phyloP scores from a whole-genome alignment of 2,888 invertebrate species.

The Ypsolopha scabrella region DNA sequence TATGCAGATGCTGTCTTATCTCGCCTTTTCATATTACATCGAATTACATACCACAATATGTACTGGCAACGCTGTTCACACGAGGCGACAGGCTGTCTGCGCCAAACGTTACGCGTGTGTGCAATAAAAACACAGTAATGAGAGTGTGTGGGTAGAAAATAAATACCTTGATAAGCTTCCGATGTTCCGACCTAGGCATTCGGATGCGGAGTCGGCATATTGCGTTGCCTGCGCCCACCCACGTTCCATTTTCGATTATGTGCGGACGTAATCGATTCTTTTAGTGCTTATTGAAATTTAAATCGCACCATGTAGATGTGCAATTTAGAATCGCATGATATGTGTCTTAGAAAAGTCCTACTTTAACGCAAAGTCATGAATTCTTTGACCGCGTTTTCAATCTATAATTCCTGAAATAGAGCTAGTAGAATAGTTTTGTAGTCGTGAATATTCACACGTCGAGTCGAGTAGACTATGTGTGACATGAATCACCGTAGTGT shows the following conservation, averaged over 20 bases:
- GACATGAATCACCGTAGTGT: constrained; percentile 2
- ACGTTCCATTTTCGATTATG: constrained; percentile 12
- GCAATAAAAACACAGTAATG: constrained; percentile 43
- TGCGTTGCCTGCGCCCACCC: constrained; percentile 45
- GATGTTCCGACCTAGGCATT: constrained; percentile 53
- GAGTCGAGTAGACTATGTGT: too few species aligned
- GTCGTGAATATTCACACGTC: too few species aligned
- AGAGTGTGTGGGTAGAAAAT: constrained; percentile 50
- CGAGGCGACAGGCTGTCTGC: constrained; percentile 65
- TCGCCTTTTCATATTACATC: too few species aligned
- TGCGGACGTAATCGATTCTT: not conserved
- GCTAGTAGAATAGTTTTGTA: not conserved
- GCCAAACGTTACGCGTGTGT: constrained; percentile 50
- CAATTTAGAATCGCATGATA: too few species aligned
- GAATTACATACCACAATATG: constrained; percentile 24
- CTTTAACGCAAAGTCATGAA: too few species aligned
- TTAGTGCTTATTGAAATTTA: not conserved
- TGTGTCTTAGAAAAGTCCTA: too few species aligned
- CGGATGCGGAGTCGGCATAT: constrained; percentile 55
- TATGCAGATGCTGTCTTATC: too few species aligned
- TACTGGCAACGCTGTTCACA: constrained; percentile 57
- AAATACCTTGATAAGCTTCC: constrained; percentile 63
- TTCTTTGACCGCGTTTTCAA: too few species aligned
- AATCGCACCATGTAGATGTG: too few species aligned
- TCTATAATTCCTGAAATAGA: not conserved